phyloP scores from a whole-genome alignment of 2,797 vertebrate species.

The Oceanodroma leucorhoa region DNA sequence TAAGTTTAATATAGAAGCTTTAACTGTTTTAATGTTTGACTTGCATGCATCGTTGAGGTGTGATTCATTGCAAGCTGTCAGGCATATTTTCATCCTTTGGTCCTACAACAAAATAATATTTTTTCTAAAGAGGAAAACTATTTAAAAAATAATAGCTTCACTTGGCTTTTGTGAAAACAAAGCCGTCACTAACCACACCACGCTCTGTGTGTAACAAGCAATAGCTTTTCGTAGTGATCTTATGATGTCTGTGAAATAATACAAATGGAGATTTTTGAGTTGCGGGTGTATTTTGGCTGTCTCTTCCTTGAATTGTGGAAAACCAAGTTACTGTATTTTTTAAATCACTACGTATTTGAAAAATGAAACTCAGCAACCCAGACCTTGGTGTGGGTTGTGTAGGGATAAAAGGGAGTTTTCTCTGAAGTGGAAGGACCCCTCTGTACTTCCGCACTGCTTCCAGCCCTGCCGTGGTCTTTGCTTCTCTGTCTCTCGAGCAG shows the following conservation, averaged over 20 bases:
- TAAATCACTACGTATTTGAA: background rate
- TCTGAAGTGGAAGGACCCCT: background rate
- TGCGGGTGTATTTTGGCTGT: background rate
- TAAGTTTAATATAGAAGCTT: background rate
- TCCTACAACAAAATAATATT: background rate
- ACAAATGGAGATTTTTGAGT: background rate
- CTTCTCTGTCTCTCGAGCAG: background rate
- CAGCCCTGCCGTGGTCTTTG: background rate
- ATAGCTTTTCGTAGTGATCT: background rate
- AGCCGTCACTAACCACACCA: background rate
- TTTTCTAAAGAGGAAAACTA: conserved; percentile 20
- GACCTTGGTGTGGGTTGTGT: background rate
- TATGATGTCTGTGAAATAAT: background rate
- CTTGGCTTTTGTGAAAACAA: conserved; percentile 13
- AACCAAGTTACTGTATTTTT: background rate
- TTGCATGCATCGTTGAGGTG: background rate
- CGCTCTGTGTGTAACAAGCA: background rate
- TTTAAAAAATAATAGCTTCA: conserved; percentile 22
- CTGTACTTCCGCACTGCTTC: background rate
- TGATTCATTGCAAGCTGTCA: background rate
- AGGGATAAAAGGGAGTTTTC: background rate
- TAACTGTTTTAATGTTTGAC: background rate
- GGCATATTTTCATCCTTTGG: conserved; percentile 11
- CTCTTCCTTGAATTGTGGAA: background rate
- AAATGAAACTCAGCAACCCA: background rate